Conservation (phyloP, 2,113 vertebrate species). For the Oxyura jamaicensis region DNA sequence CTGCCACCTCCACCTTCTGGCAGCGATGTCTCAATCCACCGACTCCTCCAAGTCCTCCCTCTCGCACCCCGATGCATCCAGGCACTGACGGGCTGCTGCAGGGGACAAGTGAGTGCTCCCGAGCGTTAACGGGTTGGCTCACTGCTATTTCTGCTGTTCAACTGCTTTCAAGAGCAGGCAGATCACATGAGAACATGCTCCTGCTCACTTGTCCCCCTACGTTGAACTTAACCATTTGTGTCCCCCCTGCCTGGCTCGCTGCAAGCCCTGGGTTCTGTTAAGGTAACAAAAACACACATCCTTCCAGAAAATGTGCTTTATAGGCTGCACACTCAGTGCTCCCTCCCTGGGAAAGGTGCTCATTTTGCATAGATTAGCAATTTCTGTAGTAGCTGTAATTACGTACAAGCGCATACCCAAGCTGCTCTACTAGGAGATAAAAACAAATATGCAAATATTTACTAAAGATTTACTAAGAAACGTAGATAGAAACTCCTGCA, state of each 20-base stretch:
- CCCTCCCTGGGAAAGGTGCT: not conserved
- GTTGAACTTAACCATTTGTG: not conserved
- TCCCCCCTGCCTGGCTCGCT: not conserved
- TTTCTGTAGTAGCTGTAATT: not conserved
- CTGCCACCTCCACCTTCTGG: not conserved
- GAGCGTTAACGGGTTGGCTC: not conserved
- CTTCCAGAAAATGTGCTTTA: not conserved
- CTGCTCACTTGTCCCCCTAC: not conserved
- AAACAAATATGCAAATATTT: constrained; percentile 16
- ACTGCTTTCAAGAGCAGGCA: not conserved
- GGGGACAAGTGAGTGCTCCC: not conserved
- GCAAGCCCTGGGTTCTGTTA: not conserved
- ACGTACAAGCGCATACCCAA: not conserved
- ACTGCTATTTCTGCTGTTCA: not conserved
- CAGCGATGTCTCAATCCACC: not conserved
- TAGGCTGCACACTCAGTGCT: not conserved
- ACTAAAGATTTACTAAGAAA: not conserved
- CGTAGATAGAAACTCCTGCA: not conserved
- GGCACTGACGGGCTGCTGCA: not conserved
- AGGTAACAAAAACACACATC: not conserved
- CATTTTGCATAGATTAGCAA: not conserved
- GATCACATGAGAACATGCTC: not conserved
- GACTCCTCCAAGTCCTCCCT: not conserved
- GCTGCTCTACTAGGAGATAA: not conserved
- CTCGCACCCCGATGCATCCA: not conserved